Evolutionary conservation across 2,113 vertebrate species (phyloP), one percentile per base, ranked within the genome.

Genomic region (Calidris pygmaea): DNA sequence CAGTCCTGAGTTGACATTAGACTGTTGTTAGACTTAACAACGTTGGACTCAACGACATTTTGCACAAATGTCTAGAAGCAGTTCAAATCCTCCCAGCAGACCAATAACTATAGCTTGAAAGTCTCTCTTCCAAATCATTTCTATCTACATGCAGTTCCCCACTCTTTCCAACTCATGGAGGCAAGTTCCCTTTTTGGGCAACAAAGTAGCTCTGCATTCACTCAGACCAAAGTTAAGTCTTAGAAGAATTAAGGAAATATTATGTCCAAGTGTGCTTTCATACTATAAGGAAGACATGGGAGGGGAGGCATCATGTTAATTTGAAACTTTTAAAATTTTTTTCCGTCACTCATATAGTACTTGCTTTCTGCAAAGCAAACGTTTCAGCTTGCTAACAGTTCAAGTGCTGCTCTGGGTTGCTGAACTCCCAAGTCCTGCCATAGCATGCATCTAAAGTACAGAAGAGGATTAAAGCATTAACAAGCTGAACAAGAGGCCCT

Each of bases 391-490:
- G 34, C 47, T 91, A 87, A 81, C 35, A 89, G 68, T 29, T 71
- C 73, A 60, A 29, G 21, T 7, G 13, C 45, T 76, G 43, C 62
- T 89, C 62, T 48, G 53, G n/a, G 24, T 26, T 87, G 74, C 62
- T 85, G 50, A 95, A 87, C 68, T 89, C 67, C 26, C n/a, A 78
- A 94, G 70, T 65, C 77, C 66, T 89, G 73, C 65, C 87, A 81
- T 81, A 95, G 89, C 77, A 92, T 7, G 45, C 53, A 82, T 35
- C 65, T 93, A 48, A 91, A 85, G 81, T 4, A 91, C 66, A 5
- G 89, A 87, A 88, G 89, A 96, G 93, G 95, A 97, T 96, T 96
- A 96, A 93, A 55, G 95, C 41, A 96, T 94, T 96, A 96, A 82
- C 53, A 72, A 94, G 70, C 94, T 91, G 87, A 96, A 89, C 90